phyloP scores from a whole-genome alignment of 2,888 invertebrate genomes.

The Ochropleura leucogaster region DNA sequence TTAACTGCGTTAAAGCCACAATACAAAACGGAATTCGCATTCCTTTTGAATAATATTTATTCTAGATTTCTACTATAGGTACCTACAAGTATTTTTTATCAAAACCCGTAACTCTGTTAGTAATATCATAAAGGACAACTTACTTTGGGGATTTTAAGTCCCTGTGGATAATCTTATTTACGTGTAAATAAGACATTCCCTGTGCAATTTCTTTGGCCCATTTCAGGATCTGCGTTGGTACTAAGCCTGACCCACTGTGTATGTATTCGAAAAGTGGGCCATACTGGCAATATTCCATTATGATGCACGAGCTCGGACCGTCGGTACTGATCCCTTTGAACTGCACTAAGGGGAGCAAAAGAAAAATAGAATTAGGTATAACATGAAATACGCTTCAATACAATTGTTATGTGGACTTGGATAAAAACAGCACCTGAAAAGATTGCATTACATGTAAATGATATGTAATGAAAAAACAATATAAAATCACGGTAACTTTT shows the following conservation, averaged over 20 bases:
- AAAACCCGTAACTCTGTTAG: conserved; percentile 5
- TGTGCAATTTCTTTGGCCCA: conserved; percentile 99
- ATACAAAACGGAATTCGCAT: not conserved
- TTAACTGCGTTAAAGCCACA: not conserved
- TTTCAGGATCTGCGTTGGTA: conserved; percentile 95
- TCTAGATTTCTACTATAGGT: too few relatives aligned
- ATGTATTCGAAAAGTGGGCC: conserved; percentile 98
- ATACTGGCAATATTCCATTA: conserved; percentile 99
- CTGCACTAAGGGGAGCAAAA: conserved; percentile 72
- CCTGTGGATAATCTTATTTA: conserved; percentile 98
- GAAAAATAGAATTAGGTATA: not conserved
- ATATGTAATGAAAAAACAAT: too few relatives aligned
- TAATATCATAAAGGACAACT: conserved; percentile 76
- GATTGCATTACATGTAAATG: too few relatives aligned
- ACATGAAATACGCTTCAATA: not conserved
- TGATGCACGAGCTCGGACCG: conserved; percentile 97
- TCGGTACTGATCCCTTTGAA: conserved; percentile 98
- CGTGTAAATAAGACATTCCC: conserved; percentile 99
- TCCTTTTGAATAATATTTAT: too few relatives aligned
- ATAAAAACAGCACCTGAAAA: not conserved
- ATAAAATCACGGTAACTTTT: too few relatives aligned
- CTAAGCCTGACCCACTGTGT: conserved; percentile 95
- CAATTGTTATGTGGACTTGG: not conserved
- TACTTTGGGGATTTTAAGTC: conserved; percentile 99
- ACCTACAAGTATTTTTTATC: too few relatives aligned